phyloP scores from a whole-genome alignment of 2,797 vertebrate species.

The Microchirus variegatus region DNA sequence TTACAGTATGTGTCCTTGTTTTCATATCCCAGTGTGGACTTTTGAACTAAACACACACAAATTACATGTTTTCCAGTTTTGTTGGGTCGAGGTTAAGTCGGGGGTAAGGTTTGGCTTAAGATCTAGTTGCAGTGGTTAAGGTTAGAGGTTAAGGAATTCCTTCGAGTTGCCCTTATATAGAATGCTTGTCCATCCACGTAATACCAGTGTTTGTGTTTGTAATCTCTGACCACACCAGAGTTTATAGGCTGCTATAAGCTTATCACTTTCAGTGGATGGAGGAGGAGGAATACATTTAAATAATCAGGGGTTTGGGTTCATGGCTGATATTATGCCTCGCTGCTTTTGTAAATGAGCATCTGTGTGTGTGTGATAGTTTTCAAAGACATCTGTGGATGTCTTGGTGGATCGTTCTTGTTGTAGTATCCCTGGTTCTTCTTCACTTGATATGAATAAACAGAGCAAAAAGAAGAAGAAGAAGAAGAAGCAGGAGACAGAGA shows the following conservation, averaged over 20 bases:
- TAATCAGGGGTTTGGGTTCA: slow-evolving; percentile 74
- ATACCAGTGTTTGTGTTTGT: slow-evolving; percentile 54
- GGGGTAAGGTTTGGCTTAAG: no score
- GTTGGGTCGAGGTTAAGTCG: no score
- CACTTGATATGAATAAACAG: slow-evolving; percentile 38
- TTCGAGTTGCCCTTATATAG: slow-evolving; percentile 13
- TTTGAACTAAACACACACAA: no score
- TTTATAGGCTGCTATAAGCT: slow-evolving; percentile 54
- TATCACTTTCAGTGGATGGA: slow-evolving; percentile 58
- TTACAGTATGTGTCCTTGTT: background rate
- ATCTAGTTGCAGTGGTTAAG: no score
- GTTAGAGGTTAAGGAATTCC: no score
- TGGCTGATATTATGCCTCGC: slow-evolving; percentile 70
- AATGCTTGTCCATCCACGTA: slow-evolving; percentile 35
- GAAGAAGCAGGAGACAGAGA: slow-evolving; percentile 19
- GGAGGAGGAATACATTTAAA: slow-evolving; percentile 81
- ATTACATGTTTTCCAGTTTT: no score
- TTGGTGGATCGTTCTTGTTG: slow-evolving; percentile 65
- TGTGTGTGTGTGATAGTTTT: slow-evolving; percentile 49
- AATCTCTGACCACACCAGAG: slow-evolving; percentile 70
- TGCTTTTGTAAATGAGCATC: slow-evolving; percentile 73
- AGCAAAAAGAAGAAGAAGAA: slow-evolving; percentile 7
- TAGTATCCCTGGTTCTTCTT: slow-evolving; percentile 37
- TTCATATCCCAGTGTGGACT: background rate
- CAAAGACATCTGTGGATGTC: slow-evolving; percentile 66